Base-by-base conservation (phyloP, 2,888 invertebrate species). In the Masnerella sp. region DNA sequence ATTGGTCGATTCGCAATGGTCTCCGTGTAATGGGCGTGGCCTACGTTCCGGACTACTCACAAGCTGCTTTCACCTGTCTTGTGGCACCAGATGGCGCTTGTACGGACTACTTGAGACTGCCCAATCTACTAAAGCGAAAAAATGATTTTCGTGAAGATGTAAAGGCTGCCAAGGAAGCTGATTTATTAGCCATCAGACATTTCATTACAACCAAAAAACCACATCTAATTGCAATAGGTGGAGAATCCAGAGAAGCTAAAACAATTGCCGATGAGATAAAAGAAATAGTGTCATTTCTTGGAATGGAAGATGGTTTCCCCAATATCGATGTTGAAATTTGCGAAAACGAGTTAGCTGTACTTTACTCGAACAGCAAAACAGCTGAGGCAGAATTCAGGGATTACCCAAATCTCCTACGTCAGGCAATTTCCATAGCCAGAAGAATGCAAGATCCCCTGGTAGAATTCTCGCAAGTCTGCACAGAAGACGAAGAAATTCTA, bases 401-500 rank as follows among this genome's bases (percentile, higher is more conserved):
- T 83, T 98, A 97, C 88, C 99, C 99, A 0, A 92, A 93, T 43
- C 89, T 97, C 9, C 88, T 99, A 1, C 91, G 97, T 0, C 96
- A 99, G 88, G 97, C 99, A 0, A 93, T 98, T 58, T 98, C 98
- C 0, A 89, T 99, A 69, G 98, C 96, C 0, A 91, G 99, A 17
- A 90, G 96, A 69, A 89, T 98, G 82, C 97, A 99, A 88, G 99
- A 99, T 88, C 99, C 99, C 0, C 89, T 99, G 0, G 92, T 98
- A 74, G 99, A 99, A 87, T 98, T 96, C 87, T 95, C 97, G 0
- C 98, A 99, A 84, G 89, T 99, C 0, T 99, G 98, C 86, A 97
- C 97, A 2, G 92, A 94, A 0, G 99, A 99, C 83, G 98, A 99
- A 77, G 99, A 99, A 89, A 96, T 99, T 77, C 89, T 99, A 12